These are phyloP conservation scores for Apamea sordens DNA, from an alignment of 2,888 invertebrate species.

Conservation along the genomic window DNA sequence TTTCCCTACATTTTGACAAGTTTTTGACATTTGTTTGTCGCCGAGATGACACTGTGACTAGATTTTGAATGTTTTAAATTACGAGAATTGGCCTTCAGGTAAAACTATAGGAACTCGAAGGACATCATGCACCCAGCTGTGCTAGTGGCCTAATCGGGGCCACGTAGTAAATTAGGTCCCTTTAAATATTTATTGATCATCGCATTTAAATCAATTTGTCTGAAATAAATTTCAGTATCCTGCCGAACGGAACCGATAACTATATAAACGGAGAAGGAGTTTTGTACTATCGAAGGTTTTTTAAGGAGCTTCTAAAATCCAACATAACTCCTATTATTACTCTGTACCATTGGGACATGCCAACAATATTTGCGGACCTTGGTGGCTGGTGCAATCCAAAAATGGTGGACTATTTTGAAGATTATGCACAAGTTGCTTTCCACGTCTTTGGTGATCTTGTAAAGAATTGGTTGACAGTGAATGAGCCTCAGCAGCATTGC, in stretches of 20 bases:
- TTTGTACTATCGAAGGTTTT: slow-evolving; percentile 20
- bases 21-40: no score
- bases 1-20: no score
- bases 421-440: slow-evolving; percentile 29
- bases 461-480: slow-evolving; percentile 43
- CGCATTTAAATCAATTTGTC: neutral
- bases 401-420: slow-evolving; percentile 36
- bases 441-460: slow-evolving; percentile 36
- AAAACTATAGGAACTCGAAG: neutral
- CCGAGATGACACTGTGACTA: no score
- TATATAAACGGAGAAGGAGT: slow-evolving; percentile 31
- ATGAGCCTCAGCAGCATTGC: slow-evolving; percentile 35
- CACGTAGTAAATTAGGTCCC: neutral
- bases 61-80: no score
- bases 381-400: slow-evolving; percentile 35
- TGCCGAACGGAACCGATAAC: slow-evolving; percentile 36
- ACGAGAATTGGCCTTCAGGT: no score
- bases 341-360: slow-evolving; percentile 47
- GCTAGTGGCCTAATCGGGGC: neutral
- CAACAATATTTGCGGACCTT: slow-evolving; percentile 18
- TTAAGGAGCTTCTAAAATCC: slow-evolving; percentile 30
- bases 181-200: neutral
- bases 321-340: slow-evolving; percentile 34
- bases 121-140: no score
- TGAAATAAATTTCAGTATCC: slow-evolving; percentile 17